A percentile compares a stretch with the other conserved stretches of the same genome.
phyloP scores from a whole-genome alignment of 1,140 invertebrate genomes.

The Ctenoplectra terminalis region DNA sequence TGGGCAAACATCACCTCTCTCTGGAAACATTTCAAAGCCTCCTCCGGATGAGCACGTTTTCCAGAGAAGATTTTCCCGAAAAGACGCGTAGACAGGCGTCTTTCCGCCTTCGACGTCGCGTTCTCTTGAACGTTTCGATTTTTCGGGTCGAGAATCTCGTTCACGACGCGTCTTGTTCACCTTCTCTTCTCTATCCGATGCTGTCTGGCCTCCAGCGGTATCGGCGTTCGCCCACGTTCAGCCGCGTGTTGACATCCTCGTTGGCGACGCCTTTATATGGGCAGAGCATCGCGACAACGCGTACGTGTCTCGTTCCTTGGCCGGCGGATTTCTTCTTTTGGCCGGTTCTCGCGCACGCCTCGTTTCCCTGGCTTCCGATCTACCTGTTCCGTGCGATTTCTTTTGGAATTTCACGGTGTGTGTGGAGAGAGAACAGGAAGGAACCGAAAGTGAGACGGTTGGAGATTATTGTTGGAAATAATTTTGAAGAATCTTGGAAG shows the following conservation, averaged over 20 bases:
- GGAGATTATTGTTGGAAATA: background rate
- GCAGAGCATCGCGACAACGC: constrained; percentile 25
- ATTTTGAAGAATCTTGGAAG: background rate
- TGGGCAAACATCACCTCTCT: background rate
- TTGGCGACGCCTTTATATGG: constrained; percentile 53
- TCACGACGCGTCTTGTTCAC: background rate
- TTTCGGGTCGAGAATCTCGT: constrained; percentile 3
- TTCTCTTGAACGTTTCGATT: background rate
- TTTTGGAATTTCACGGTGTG: background rate
- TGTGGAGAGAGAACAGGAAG: background rate
- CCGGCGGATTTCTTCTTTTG: constrained; percentile 5
- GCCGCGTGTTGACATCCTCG: constrained; percentile 55
- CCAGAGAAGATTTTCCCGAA: background rate
- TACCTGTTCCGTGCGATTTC: background rate
- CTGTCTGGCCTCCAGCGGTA: constrained; percentile 9
- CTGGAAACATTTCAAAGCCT: background rate
- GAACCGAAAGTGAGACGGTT: background rate
- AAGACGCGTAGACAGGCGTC: background rate
- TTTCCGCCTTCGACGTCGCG: background rate
- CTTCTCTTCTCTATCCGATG: background rate
- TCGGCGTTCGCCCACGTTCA: constrained; percentile 36
- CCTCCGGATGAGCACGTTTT: background rate
- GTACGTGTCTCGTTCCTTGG: constrained; percentile 14
- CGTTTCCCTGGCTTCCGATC: background rate
- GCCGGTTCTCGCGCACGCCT: background rate